Evolutionary conservation across 1,140 invertebrate species (phyloP), one percentile per base, ranked within the genome.

Genomic region (Drosophila nigrodunni): DNA sequence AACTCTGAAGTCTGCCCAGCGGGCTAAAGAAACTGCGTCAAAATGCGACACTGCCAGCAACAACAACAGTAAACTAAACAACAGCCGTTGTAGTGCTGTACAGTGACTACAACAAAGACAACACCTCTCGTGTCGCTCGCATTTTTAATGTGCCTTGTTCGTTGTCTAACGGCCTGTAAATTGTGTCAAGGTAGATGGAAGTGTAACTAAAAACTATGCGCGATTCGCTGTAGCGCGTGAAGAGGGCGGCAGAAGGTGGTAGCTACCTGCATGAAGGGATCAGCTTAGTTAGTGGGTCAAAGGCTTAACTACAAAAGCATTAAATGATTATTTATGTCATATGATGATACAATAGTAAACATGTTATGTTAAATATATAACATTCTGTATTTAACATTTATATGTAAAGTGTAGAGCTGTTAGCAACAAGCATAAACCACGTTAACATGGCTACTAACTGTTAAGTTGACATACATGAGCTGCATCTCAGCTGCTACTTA

Each of bases 91-190:
- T 30, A 59, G 49, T 52, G 49, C n/a, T 15, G 18, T 59, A 25
- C 52, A 59, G 57, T 5, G 37, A 47, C 59, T 44, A 49, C 35
- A 49, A 50, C 60, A 74, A 70, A 49, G 57, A 35, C 50, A 60
- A 61, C 55, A 60, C 61, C 65, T 60, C 25, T 57, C 65, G 47
- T 72, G 72, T 37, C 55, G 68, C 61, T 62, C 78, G 83, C 82
- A 87, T 87, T 88, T 82, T 71, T 77, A 87, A 88, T 86, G 77
- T 77, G 78, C 79, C 50, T 82, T 79, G 71, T 65, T 62, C 50
- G n/a, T 66, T 87, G 82, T 80, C 82, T 77, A 87, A 82, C 83
- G 73, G 76, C 50, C 79, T 72, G 83, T 82, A 81, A 87, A 87
- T 71, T 80, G 83, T 87, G 83, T 87, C 82, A 87, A 87, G 82